Percentiles rank a stretch among this genome's conserved stretches.
Conservation (phyloP, 1,140 invertebrate species). For the Saccostrea glomerata region DNA sequence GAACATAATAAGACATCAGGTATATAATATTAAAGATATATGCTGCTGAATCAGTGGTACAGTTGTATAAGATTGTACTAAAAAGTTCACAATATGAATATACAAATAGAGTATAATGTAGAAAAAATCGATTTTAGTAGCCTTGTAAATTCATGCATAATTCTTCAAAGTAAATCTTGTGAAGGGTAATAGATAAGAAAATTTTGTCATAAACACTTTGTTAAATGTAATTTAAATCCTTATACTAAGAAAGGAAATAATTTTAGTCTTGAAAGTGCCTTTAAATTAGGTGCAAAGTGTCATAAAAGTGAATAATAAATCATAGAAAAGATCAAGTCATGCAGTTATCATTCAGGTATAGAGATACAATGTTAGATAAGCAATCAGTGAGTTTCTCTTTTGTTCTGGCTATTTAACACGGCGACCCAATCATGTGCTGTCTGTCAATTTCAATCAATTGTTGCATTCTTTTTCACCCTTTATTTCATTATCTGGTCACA, state of each 20-base stretch:
- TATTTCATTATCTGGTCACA: slow-evolving; percentile 29
- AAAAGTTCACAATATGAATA: too few relatives aligned
- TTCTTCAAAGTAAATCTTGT: too few relatives aligned
- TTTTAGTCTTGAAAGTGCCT: neutral
- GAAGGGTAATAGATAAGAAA: neutral
- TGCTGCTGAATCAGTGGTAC: too few relatives aligned
- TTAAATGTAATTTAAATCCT: neutral
- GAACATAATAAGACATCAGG: too few relatives aligned
- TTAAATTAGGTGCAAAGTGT: neutral
- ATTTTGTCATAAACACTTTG: neutral
- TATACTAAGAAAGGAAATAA: neutral
- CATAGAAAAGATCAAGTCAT: slow-evolving; percentile 19
- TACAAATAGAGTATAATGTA: too few relatives aligned
- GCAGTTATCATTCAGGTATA: neutral
- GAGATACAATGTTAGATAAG: neutral
- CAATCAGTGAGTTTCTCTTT: neutral
- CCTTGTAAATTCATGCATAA: too few relatives aligned
- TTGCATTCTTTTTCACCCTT: neutral
- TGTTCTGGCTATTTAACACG: neutral
- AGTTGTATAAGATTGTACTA: too few relatives aligned
- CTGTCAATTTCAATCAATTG: neutral
- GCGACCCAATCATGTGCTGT: neutral
- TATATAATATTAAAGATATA: too few relatives aligned
- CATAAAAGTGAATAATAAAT: slow-evolving; percentile 33
- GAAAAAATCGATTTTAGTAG: too few relatives aligned